Conservation (phyloP, 2,888 invertebrate species). For the Netelia virgata region DNA sequence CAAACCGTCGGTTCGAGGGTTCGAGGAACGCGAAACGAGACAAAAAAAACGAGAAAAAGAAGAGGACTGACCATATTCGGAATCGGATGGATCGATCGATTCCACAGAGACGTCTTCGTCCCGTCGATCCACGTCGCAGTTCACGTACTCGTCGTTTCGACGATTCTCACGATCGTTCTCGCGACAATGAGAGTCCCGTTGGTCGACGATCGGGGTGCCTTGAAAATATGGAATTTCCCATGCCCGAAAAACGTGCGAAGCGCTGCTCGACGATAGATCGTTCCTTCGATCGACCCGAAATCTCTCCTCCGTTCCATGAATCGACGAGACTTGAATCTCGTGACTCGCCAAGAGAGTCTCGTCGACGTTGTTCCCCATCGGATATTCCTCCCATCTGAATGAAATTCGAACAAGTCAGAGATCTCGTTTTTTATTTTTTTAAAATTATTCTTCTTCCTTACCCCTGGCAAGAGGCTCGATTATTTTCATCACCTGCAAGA, state of each 20-base stretch:
- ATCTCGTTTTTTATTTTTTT: background rate
- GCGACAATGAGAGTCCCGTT: slow-evolving; percentile 47
- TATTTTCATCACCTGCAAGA: slow-evolving; percentile 68
- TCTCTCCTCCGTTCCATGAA: slow-evolving; percentile 25
- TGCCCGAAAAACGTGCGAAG: slow-evolving; percentile 70
- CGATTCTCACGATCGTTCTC: slow-evolving; percentile 22
- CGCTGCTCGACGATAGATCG: background rate
- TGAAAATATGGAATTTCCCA: slow-evolving; percentile 75
- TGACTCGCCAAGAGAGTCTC: slow-evolving; percentile 8
- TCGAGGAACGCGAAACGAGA: slow-evolving; percentile 36
- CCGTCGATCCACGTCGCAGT: slow-evolving; percentile 27
- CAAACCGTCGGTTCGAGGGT: background rate
- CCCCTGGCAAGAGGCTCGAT: background rate
- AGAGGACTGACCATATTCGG: slow-evolving; percentile 69
- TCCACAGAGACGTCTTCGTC: slow-evolving; percentile 53
- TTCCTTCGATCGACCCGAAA: slow-evolving; percentile 41
- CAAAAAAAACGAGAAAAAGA: slow-evolving; percentile 27
- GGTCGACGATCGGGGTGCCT: slow-evolving; percentile 35
- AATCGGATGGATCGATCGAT: slow-evolving; percentile 59
- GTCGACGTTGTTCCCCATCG: slow-evolving; percentile 9
- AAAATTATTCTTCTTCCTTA: background rate
- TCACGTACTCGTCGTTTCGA: slow-evolving; percentile 22
- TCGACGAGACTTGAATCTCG: slow-evolving; percentile 7
- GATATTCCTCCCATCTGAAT: slow-evolving; percentile 58
- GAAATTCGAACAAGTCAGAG: background rate